phyloP scores from a whole-genome alignment of 2,797 vertebrate species.

The Phalloptychus januarius region DNA sequence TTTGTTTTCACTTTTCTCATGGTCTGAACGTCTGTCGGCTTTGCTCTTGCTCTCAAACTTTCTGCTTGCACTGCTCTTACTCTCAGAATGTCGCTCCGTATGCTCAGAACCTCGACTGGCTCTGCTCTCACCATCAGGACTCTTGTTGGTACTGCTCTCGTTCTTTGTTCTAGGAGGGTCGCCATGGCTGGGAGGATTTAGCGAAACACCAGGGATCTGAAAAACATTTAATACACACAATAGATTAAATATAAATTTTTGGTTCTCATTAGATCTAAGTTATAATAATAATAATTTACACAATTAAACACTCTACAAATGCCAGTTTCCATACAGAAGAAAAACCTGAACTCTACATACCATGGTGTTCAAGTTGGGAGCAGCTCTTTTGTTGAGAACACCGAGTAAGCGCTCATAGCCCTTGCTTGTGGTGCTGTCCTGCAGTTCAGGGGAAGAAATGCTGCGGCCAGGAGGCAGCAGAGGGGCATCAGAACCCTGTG shows the following conservation, averaged over 20 bases:
- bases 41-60: not conserved
- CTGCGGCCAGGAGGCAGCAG: not conserved
- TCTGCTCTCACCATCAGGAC: not conserved
- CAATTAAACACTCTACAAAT: not conserved
- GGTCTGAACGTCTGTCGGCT: not conserved
- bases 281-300: not conserved
- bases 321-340: not conserved
- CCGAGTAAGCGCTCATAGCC: constrained; percentile 72
- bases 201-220: constrained; percentile 29
- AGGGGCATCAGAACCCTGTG: constrained; percentile 29
- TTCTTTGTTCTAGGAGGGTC: constrained; percentile 3
- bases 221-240: not conserved
- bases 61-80: not conserved
- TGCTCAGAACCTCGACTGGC: not conserved
- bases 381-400: constrained; percentile 71
- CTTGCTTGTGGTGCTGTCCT: constrained; percentile 11
- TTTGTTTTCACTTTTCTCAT: not conserved
- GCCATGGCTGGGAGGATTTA: not conserved
- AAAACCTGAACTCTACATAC: not conserved
- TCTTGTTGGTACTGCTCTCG: not conserved
- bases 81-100: not conserved
- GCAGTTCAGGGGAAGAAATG: not conserved
- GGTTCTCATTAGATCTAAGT: not conserved
- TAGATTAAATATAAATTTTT: not conserved
- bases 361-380: constrained; percentile 21